Percentiles rank a stretch among this genome's conserved stretches.
These are phyloP conservation scores for Hemistola chrysoprasaria DNA, from an alignment of 2,888 invertebrate species.

Conservation along the genomic window DNA sequence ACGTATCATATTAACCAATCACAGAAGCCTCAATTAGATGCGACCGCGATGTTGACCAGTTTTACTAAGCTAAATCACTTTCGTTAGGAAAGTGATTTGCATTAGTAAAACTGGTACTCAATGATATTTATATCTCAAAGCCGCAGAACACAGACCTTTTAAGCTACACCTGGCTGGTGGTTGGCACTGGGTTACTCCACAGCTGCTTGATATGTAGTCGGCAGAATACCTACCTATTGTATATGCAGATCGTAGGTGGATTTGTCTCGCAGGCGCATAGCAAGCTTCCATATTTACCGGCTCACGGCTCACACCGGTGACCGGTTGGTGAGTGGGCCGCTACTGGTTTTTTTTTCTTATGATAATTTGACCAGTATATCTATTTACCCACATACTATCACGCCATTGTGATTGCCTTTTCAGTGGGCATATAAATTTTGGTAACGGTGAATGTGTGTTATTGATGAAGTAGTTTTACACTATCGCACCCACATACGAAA, in stretches of 20 bases:
- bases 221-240: no score
- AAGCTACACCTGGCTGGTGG: no score
- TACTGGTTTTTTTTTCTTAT: conserved; percentile 62
- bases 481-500: conserved; percentile 3
- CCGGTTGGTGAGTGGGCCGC: conserved; percentile 77
- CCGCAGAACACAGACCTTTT: no score
- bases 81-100: no score
- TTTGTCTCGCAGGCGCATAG: conserved; percentile 62
- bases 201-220: no score
- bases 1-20: no score
- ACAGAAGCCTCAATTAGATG: no score
- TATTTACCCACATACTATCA: conserved; percentile 47
- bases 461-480: conserved; percentile 3
- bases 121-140: no score
- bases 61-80: no score
- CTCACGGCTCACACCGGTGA: conserved; percentile 54
- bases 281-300: conserved; percentile 79
- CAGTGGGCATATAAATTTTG: conserved; percentile 19
- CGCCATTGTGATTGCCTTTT: conserved; percentile 29
- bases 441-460: conserved; percentile 12
- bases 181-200: no score
- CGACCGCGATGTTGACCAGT: no score
- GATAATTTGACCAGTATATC: conserved; percentile 55
- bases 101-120: no score
- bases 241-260: conserved; percentile 79